Conservation (phyloP, 2,888 invertebrate genomes). For the Ferdinandea cuprea region DNA sequence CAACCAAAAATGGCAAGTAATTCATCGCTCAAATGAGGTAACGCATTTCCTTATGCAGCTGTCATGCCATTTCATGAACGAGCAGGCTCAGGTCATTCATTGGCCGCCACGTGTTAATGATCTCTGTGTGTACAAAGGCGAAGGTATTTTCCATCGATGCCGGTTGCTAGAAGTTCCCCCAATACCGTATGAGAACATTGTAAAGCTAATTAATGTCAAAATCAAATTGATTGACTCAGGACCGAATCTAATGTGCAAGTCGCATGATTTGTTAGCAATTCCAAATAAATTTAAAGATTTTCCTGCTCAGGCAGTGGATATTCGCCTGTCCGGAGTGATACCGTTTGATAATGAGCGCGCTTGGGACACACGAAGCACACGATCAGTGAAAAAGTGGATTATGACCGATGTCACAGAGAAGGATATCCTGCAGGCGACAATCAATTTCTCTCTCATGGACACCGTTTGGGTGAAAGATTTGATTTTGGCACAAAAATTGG, state of each 20-base stretch:
- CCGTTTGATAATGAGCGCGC: slow-evolving; percentile 85
- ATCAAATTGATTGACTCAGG: slow-evolving; percentile 87
- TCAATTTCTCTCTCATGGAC: slow-evolving; percentile 77
- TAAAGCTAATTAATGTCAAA: slow-evolving; percentile 73
- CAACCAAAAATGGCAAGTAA: slow-evolving; percentile 65
- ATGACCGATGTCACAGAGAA: slow-evolving; percentile 76
- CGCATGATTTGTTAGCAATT: slow-evolving; percentile 81
- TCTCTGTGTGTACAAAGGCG: slow-evolving; percentile 84
- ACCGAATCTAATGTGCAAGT: slow-evolving; percentile 81
- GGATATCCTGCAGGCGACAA: slow-evolving; percentile 79
- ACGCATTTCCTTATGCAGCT: slow-evolving; percentile 77
- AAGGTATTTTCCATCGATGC: slow-evolving; percentile 85
- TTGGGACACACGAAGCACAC: slow-evolving; percentile 84
- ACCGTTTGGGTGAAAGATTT: slow-evolving; percentile 79
- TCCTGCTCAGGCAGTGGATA: slow-evolving; percentile 84
- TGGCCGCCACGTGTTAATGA: slow-evolving; percentile 84
- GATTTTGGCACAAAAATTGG: slow-evolving; percentile 77
- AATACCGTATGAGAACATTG: slow-evolving; percentile 77
- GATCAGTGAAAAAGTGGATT: slow-evolving; percentile 81
- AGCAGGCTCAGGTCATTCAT: slow-evolving; percentile 76
- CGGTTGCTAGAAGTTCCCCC: slow-evolving; percentile 83
- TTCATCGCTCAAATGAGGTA: slow-evolving; percentile 76
- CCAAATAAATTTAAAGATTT: slow-evolving; percentile 84
- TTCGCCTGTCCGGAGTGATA: slow-evolving; percentile 84
- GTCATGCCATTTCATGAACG: slow-evolving; percentile 76